Base-by-base conservation (phyloP, 2,113 vertebrate species). In the Periophthalmodon schlosseri region DNA sequence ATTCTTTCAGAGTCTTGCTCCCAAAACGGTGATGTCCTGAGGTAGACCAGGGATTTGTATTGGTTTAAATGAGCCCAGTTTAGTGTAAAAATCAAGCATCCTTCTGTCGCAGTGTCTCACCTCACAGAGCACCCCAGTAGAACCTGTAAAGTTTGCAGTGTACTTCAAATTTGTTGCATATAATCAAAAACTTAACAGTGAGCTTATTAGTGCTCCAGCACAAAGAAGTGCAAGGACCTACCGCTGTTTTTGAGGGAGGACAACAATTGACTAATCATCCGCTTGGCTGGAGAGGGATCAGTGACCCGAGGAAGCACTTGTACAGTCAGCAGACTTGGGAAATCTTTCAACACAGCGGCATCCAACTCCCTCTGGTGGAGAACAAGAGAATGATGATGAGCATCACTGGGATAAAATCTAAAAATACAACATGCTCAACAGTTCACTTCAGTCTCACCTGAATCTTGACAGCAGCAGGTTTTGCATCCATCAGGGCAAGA, bases 121-220 rank as follows among this genome's bases (percentile, higher is more conserved):
- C 93, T 98, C 97, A 87, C 96, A 98, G 87, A 98, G 97, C 68
- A 93, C 96, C 60, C 97, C 97, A 79, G 91, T 94, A 76, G 96
- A 99, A 52, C 98, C 98, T 99, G 84, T 44, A 83, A 15, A 64
- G 69, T 60, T 28, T 60, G 56, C 23, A 28, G 12, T 6, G 15
- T 28, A 21, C 16, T 13, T 58, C 10, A 58, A 21, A 15, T 28
- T 58, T 24, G 21, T 58, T 20, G 18, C 8, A 44, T 52, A 24
- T 23, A 23, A 28, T 21, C 14, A 60, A 28, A 28, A 24, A 14
- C 23, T 12, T 3, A 57, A n/a, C 57, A 63, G 33, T 34, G 60
- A 63, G 28, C 18, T 67, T n/a, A 34, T 46, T 46, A 46, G 23
- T 67, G 64, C 36, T 46, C 23, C 2, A 60, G 18, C 34, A 46